Evolutionary conservation across 2,113 vertebrate species (phyloP).

Genomic region (Calyptomena viridis): DNA sequence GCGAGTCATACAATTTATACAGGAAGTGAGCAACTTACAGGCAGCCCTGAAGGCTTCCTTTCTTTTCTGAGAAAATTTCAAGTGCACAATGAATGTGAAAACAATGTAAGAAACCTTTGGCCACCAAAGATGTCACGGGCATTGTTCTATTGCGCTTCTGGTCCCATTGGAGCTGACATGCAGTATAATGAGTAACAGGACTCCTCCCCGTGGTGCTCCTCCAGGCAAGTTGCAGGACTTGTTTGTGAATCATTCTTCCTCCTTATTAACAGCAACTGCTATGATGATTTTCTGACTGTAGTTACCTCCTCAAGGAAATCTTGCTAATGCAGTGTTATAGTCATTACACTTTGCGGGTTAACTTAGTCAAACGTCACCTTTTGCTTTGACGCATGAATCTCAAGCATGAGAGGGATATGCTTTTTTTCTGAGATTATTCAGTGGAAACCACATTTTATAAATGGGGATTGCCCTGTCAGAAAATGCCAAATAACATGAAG

Average conservation of each 20-base stretch:
- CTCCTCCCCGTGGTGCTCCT: neutral
- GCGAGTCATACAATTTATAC: neutral
- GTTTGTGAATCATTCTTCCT: slow-evolving; percentile 30
- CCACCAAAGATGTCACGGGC: neutral
- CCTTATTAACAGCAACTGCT: neutral
- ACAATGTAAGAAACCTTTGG: neutral
- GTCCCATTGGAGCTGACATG: neutral
- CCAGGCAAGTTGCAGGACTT: neutral
- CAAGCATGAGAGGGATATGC: neutral
- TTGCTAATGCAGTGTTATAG: neutral
- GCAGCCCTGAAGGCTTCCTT: neutral
- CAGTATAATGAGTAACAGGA: slow-evolving; percentile 29
- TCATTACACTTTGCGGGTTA: neutral
- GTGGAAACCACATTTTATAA: neutral
- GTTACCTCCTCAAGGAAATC: slow-evolving; percentile 18
- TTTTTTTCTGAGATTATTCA: neutral
- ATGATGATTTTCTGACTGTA: neutral
- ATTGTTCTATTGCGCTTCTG: neutral
- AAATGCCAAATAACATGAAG: neutral
- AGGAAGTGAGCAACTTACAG: neutral
- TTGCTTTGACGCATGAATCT: slow-evolving; percentile 1
- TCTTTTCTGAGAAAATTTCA: slow-evolving; percentile 7
- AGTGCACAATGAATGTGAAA: neutral
- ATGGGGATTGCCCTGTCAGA: neutral
- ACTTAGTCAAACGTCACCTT: neutral